Conservation (phyloP, 2,113 vertebrate species). For the Herpailurus yagouaroundi region DNA sequence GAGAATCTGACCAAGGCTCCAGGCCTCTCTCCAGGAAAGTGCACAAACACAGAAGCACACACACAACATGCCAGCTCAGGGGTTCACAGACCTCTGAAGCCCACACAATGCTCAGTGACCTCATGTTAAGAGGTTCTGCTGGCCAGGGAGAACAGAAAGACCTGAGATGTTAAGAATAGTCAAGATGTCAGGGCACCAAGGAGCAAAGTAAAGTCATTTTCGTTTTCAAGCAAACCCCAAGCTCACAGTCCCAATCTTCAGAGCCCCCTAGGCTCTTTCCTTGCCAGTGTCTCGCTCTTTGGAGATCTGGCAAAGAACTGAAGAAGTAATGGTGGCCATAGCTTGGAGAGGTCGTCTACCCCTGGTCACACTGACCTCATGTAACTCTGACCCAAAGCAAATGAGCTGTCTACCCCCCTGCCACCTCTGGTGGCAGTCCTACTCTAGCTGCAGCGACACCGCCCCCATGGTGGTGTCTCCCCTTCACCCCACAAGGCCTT, state of each 20-base stretch:
- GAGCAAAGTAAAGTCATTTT: not conserved
- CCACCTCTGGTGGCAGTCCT: no score
- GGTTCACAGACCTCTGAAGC: not conserved
- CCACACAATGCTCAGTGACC: not conserved
- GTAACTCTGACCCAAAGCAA: not conserved
- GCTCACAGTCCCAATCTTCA: not conserved
- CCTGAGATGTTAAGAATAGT: not conserved
- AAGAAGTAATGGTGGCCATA: not conserved
- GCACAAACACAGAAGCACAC: not conserved
- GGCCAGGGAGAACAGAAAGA: not conserved
- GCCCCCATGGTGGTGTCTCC: rapidly evolving
- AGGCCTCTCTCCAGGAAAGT: not conserved
- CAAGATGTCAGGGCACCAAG: not conserved
- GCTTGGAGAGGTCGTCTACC: not conserved
- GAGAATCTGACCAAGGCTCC: not conserved
- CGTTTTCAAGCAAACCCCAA: not conserved
- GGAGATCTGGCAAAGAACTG: not conserved
- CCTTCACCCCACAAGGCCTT: not conserved
- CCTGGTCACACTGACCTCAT: not conserved
- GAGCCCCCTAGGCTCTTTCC: not conserved
- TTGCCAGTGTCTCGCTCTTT: not conserved
- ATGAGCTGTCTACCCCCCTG: rapidly evolving
- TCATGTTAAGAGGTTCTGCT: not conserved
- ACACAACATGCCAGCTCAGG: not conserved
- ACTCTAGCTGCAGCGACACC: rapidly evolving